A percentile compares a stretch with the other conserved stretches of the same genome.
These are phyloP conservation scores for Micrastur ruficollis DNA, from an alignment of 2,797 vertebrate species.

Conservation along the genomic window DNA sequence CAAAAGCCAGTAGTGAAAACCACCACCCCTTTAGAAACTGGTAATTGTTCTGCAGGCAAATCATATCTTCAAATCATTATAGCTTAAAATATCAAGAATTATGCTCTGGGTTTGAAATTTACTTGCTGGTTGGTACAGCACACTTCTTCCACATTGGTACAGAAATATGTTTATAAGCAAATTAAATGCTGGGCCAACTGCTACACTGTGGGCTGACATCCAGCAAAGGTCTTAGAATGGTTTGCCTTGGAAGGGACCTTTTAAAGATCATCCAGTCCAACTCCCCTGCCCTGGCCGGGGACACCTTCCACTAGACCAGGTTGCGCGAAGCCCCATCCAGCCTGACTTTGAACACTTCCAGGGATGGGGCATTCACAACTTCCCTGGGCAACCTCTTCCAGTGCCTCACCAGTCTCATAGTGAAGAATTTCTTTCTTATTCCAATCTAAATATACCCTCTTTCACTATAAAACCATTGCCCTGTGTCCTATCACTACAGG, in stretches of 20 bases:
- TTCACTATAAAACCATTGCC: neutral
- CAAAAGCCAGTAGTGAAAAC: neutral
- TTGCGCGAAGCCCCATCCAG: neutral
- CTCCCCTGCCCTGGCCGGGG: neutral
- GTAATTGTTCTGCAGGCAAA: neutral
- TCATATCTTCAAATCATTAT: neutral
- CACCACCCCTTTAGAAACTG: neutral
- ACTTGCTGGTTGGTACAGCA: neutral
- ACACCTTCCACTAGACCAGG: neutral
- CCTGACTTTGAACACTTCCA: neutral
- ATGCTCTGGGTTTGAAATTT: neutral
- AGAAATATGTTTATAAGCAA: neutral
- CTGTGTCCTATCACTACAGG: neutral
- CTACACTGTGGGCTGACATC: neutral
- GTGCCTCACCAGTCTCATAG: too few species aligned
- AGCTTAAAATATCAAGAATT: neutral
- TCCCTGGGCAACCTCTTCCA: too few species aligned
- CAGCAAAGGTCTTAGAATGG: neutral
- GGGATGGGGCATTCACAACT: neutral
- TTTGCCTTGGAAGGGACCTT: neutral
- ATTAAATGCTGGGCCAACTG: neutral
- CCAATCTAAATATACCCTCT: neutral
- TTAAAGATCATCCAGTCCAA: neutral
- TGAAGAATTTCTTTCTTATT: neutral
- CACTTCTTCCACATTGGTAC: rapidly evolving